Evolutionary conservation across 2,113 vertebrate genomes (phyloP), one percentile per base, ranked within the genome.

Genomic region (Eptatretus burgeri): DNA sequence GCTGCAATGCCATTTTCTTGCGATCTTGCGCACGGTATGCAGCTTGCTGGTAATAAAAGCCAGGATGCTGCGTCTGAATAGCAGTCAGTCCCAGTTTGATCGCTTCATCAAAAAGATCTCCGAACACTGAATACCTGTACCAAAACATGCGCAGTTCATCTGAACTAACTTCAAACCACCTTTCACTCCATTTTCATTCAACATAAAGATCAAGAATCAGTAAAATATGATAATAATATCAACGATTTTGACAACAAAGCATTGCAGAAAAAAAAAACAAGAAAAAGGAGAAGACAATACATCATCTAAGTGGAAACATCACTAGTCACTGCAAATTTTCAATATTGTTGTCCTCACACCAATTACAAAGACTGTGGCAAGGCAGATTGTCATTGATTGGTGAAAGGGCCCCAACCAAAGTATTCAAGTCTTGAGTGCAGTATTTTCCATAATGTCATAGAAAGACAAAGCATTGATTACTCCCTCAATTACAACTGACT

Each of bases 1-100:
- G 81, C 65, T 80, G 67, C 65, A 71, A 76, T 2, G 82, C 79
- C 63, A 80, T 74, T 18, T 84, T 81, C 51, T 93, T 94, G 64
- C 85, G 73, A 52, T 98, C 91, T 76, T 95, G 91, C 13, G 84
- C 82, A 18, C 94, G 94, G 69, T 81, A 82, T 1, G 91, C 86
- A 65, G 85, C 89, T 70, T 98, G 91, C 71, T 98, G 91, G 71
- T 96, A 98, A 75, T 98, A 98, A 71, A 98, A 98, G 52, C 91
- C 91, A 51, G 91, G 91, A 71, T 98, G 95, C 74, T 98, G 91
- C 8, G 91, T 98, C 69, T 98, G 91, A 71, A 98, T 98, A 62
- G 91, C 89, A 2, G 91, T 85, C 71, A 98, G 69, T 12, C 91
- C 91, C 71, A 95, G 75, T 68, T 98, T 98, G 67, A 98, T 95